Evolutionary conservation across 2,797 vertebrate species (phyloP).

Genomic region (Nothura maculosa): DNA sequence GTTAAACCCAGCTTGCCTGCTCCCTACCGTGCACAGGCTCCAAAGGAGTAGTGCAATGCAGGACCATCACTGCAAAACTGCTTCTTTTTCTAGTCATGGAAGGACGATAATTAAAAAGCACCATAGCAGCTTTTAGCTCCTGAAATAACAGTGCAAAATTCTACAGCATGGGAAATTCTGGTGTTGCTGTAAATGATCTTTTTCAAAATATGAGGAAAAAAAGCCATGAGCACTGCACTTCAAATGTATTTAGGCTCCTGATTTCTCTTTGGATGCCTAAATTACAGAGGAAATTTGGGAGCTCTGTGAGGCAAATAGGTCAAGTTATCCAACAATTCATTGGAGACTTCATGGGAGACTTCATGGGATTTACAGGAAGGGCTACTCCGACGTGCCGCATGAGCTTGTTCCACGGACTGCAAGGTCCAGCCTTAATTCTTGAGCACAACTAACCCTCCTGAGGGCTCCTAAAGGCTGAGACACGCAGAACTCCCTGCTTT

Average conservation of each 20-base stretch:
- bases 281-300: background rate
- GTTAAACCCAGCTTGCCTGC: background rate
- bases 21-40: background rate
- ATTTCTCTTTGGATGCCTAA: background rate
- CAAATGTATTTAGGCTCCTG: background rate
- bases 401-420: background rate
- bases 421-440: background rate
- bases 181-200: background rate
- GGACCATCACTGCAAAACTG: background rate
- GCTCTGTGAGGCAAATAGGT: background rate
- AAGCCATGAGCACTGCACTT: background rate
- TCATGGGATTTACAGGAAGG: background rate
- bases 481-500: background rate
- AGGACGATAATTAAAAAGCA: constrained; percentile 25
- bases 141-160: constrained; percentile 8
- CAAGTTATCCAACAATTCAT: background rate
- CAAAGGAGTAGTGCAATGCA: background rate
- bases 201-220: background rate
- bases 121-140: constrained; percentile 14
- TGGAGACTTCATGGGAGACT: background rate
- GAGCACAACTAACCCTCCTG: background rate
- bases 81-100: background rate
- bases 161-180: background rate
- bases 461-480: background rate
- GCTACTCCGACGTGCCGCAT: background rate